Base-by-base conservation (phyloP, 2,888 invertebrate species). In the Eupsilia transversa region DNA sequence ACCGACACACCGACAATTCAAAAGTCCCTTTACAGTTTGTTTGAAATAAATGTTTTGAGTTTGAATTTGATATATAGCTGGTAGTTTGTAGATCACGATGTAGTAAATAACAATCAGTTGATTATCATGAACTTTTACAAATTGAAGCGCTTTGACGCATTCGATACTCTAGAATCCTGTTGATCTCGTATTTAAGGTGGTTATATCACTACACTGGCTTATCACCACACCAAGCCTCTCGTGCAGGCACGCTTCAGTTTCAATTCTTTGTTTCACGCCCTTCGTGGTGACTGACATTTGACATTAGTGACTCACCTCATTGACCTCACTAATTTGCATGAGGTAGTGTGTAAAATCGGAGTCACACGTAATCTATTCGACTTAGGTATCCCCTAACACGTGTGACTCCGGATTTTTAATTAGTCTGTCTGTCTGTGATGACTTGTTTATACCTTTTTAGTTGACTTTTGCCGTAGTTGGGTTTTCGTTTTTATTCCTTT, bases 81-180 rank as follows among this genome's bases (percentile, higher is more conserved):
- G 23, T 7, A 14, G 12, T 52, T 23, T 35, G 12, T 17, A 60
- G 57, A 76, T 67, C 54, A 56, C n/a, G 46, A 57, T 30, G 20
- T 0, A 49, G 30, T 64, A 35, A 10, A 23, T 27, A 38, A 49
- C 9, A 17, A 59, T 46, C 33, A 54, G 2, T 35, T 38, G 33
- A 52, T 61, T 20, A 57, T 60, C 20, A 35, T 33, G 30, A 23
- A 52, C 33, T 54, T 46, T 79, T 49, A 46, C 30, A 30, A 72
- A 68, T 46, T 49, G 27, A 20, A 52, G 12, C n/a, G 9, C 1
- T 27, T 57, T 54, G 27, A 52, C 27, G 30, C 17, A 27, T 30
- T 60, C 4, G 12, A 46, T 27, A 30, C 56, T 30, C 20, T 30
- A 20, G 17, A 17, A 56, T 14, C 14, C 14, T 14, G 27, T 54